Evolutionary conservation across 1,140 invertebrate genomes (phyloP).

Genomic region (Drosophila nebulosa): DNA sequence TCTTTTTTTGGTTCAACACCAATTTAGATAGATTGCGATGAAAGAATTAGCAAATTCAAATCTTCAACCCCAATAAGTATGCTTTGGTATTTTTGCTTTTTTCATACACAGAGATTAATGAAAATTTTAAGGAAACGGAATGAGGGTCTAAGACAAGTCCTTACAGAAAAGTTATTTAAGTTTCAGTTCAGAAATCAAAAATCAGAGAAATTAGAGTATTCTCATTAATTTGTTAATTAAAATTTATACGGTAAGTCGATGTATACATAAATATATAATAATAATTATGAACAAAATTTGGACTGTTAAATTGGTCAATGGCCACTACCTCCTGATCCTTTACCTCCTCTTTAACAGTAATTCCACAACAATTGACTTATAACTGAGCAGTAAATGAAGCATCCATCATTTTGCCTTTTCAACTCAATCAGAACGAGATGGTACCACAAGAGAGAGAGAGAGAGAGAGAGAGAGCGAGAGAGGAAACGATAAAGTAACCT

Average conservation of each 20-base stretch:
- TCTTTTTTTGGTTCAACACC: neutral
- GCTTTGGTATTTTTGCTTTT: no score
- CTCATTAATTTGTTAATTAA: neutral
- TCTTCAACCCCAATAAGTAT: neutral
- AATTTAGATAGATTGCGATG: neutral
- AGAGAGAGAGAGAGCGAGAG: neutral
- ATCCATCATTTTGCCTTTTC: slow-evolving; percentile 54
- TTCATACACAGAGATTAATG: no score
- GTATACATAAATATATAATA: neutral
- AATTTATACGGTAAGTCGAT: neutral
- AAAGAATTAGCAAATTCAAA: neutral
- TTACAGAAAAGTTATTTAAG: no score
- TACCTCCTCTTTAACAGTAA: slow-evolving; percentile 6
- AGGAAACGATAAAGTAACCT: slow-evolving; percentile 8
- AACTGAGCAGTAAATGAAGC: slow-evolving; percentile 71
- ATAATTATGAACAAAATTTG: neutral
- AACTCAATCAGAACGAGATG: neutral
- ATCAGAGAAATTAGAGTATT: neutral
- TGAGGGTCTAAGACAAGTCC: no score
- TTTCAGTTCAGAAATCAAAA: no score
- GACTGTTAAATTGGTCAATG: neutral
- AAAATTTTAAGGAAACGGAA: no score
- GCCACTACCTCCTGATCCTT: neutral
- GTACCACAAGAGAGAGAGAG: neutral
- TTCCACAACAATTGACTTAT: slow-evolving; percentile 6